Percentiles rank a stretch among this genome's conserved stretches.
phyloP scores from a whole-genome alignment of 2,113 vertebrate species.

The Melanocharis versteri region DNA sequence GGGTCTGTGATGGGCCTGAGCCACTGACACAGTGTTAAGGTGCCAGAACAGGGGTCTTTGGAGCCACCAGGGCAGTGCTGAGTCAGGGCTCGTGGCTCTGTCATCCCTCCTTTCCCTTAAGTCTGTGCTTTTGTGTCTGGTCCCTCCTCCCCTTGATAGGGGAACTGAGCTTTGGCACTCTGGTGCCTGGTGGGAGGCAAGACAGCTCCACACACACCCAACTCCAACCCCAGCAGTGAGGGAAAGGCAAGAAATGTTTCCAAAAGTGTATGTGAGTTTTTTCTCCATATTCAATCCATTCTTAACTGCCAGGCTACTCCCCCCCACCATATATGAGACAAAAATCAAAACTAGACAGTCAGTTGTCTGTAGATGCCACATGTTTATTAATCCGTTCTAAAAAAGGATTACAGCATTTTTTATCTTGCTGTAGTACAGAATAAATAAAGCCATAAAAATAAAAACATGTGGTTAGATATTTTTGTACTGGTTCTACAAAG shows the following conservation, averaged over 20 bases:
- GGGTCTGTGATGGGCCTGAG: not conserved
- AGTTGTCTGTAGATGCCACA: not conserved
- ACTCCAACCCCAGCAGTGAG: not conserved
- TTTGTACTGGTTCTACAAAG: slow-evolving; percentile 36
- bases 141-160: accelerated
- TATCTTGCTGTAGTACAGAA: slow-evolving; percentile 40
- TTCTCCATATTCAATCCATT: not conserved
- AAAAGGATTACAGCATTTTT: slow-evolving; percentile 11
- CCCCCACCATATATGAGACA: not conserved
- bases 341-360: not conserved
- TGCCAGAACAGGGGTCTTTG: not conserved
- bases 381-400: slow-evolving; percentile 46
- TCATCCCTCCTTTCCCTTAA: accelerated
- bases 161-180: not conserved
- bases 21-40: accelerated
- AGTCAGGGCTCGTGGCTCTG: accelerated
- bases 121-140: not conserved
- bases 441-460: slow-evolving; percentile 62
- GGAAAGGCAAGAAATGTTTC: not conserved
- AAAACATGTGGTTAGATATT: slow-evolving; percentile 39
- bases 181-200: not conserved
- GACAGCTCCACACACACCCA: not conserved
- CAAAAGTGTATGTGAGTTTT: accelerated
- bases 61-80: not conserved
- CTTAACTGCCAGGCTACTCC: not conserved